A percentile compares a stretch with the other conserved stretches of the same genome.
These are phyloP conservation scores for Eupsilia transversa DNA, from an alignment of 2,888 invertebrate species.

Conservation along the genomic window DNA sequence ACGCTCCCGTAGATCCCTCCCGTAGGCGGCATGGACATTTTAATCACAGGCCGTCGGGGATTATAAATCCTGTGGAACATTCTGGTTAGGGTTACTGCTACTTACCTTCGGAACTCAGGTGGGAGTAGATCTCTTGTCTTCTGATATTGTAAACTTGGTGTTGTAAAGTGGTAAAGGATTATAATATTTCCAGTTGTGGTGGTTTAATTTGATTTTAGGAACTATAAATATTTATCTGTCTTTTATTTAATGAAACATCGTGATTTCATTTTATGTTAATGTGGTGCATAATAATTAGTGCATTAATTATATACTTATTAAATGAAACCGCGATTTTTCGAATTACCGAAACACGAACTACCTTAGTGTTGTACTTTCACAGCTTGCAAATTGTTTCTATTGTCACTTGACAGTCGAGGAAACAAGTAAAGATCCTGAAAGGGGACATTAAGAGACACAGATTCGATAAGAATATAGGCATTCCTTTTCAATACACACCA, in stretches of 20 bases:
- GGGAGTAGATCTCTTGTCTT: not conserved
- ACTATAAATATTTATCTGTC: not conserved
- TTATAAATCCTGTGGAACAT: slow-evolving; percentile 5
- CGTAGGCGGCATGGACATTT: not conserved
- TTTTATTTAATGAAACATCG: not conserved
- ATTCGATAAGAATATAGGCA: slow-evolving; percentile 35
- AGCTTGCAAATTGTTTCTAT: not conserved
- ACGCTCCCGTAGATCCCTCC: slow-evolving; percentile 49
- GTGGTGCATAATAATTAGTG: too few relatives aligned
- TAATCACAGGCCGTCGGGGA: not conserved
- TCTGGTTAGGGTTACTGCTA: not conserved
- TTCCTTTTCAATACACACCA: slow-evolving; percentile 41
- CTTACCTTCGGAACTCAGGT: not conserved
- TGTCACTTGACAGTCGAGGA: not conserved
- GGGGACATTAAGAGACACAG: not conserved
- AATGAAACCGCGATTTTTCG: too few relatives aligned
- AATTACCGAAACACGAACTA: too few relatives aligned
- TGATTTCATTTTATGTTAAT: not conserved
- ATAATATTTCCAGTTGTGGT: not conserved
- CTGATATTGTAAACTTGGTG: not conserved
- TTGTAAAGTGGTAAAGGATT: not conserved
- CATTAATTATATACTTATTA: too few relatives aligned
- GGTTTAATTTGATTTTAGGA: not conserved
- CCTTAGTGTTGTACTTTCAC: not conserved
- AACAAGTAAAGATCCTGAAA: not conserved